These are phyloP conservation scores for Phaetusa simplex DNA, from an alignment of 2,113 vertebrate genomes.

Conservation along the genomic window DNA sequence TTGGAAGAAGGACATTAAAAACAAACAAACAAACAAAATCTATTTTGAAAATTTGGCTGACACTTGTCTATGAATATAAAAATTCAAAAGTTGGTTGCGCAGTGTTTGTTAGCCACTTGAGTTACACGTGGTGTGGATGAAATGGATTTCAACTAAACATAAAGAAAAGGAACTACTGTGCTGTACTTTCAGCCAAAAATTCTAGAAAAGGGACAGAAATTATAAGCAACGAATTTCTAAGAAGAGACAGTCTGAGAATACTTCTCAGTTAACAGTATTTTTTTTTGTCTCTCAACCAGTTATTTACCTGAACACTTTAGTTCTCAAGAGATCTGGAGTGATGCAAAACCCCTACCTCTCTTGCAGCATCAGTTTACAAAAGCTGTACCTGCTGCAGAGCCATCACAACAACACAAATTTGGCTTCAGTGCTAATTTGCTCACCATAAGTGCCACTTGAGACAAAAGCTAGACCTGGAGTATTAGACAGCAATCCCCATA, in stretches of 20 bases:
- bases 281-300: slow-evolving; percentile 27
- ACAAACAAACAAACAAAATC: background rate
- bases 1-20: background rate
- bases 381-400: slow-evolving; percentile 24
- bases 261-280: background rate
- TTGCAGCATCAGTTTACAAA: slow-evolving; percentile 62
- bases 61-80: background rate
- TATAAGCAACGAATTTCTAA: background rate
- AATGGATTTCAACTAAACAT: background rate
- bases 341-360: slow-evolving; percentile 41
- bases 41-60: background rate
- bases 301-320: slow-evolving; percentile 14
- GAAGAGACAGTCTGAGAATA: background rate
- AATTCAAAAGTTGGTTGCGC: background rate
- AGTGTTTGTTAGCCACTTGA: background rate
- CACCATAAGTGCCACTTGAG: background rate
- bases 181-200: background rate
- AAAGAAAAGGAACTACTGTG: background rate
- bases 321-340: slow-evolving; percentile 54
- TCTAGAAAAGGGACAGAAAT: background rate
- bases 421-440: slow-evolving; percentile 13
- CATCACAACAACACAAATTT: slow-evolving; percentile 15
- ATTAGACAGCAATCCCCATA: background rate
- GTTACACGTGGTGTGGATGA: background rate
- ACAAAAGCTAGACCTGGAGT: slow-evolving; percentile 12